Evolutionary conservation across 2,113 vertebrate species (phyloP).

Genomic region (Erpornis zantholeuca): DNA sequence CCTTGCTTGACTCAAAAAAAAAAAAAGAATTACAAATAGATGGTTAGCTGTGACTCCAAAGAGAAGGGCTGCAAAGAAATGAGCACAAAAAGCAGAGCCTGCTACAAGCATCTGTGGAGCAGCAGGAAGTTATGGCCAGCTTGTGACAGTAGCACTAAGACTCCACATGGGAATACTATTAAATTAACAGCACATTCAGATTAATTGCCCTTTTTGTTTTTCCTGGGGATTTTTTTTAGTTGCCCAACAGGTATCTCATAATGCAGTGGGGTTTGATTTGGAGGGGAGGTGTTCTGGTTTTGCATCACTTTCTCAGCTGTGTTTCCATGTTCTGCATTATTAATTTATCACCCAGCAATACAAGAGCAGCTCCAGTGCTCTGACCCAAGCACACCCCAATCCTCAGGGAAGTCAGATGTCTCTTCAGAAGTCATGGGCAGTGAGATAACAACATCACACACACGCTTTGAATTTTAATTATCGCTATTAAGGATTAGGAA

Average conservation of each 20-base stretch:
- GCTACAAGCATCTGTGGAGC: constrained; percentile 30
- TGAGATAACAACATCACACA: neutral
- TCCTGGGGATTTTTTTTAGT: neutral
- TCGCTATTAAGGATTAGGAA: neutral
- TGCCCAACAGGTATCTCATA: neutral
- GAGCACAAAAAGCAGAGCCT: neutral
- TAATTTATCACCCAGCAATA: neutral
- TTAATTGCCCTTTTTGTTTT: neutral
- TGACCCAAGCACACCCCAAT: neutral
- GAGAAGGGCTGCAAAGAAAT: neutral
- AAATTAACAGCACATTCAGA: constrained; percentile 44
- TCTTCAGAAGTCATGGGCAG: neutral
- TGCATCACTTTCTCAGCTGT: neutral
- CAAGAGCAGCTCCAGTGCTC: neutral
- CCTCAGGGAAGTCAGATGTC: neutral
- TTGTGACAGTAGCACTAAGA: constrained; percentile 26
- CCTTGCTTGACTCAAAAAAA: neutral
- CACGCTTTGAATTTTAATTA: neutral
- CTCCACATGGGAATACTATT: neutral
- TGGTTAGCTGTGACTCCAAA: neutral
- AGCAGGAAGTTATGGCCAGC: constrained; percentile 4
- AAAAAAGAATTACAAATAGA: neutral
- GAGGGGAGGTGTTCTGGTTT: neutral
- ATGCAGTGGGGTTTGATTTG: neutral
- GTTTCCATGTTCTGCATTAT: neutral